phyloP scores from a whole-genome alignment of 1,140 invertebrate species.

The Propsilocerus akamusi region DNA sequence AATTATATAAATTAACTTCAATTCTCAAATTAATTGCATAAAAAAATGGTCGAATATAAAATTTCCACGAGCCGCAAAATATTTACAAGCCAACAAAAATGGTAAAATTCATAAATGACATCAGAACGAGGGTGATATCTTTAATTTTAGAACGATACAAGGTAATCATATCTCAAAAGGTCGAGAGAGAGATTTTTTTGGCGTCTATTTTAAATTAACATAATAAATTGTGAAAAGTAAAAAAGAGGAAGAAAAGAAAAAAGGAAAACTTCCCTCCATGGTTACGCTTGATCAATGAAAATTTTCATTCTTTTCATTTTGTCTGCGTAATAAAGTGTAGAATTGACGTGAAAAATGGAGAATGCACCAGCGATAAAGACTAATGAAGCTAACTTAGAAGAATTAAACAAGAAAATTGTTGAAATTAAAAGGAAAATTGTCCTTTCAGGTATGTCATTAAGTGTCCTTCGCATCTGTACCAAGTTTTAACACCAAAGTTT shows the following conservation, averaged over 20 bases:
- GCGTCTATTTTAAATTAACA: not conserved
- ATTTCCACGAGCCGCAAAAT: not conserved
- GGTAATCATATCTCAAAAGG: too few relatives aligned
- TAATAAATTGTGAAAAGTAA: not conserved
- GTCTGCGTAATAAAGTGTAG: not conserved
- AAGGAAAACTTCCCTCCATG: not conserved
- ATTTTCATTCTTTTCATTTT: not conserved
- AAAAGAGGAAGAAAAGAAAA: not conserved
- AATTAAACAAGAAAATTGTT: slow-evolving; percentile 52
- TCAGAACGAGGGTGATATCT: too few relatives aligned
- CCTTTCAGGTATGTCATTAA: slow-evolving; percentile 38
- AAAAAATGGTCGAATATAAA: too few relatives aligned
- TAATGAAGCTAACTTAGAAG: slow-evolving; percentile 34
- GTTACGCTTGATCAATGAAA: not conserved
- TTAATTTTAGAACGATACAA: too few relatives aligned
- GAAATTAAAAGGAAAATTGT: slow-evolving; percentile 69
- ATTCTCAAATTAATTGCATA: too few relatives aligned
- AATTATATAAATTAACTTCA: too few relatives aligned
- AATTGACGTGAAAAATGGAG: not conserved
- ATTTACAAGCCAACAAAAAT: too few relatives aligned
- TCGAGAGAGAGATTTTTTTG: not conserved
- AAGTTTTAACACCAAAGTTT: not conserved
- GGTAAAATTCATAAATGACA: too few relatives aligned
- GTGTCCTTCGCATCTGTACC: not conserved
- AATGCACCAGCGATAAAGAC: slow-evolving; percentile 21